Conservation (phyloP, 2,888 invertebrate species). For the Melieria crassipennis region DNA sequence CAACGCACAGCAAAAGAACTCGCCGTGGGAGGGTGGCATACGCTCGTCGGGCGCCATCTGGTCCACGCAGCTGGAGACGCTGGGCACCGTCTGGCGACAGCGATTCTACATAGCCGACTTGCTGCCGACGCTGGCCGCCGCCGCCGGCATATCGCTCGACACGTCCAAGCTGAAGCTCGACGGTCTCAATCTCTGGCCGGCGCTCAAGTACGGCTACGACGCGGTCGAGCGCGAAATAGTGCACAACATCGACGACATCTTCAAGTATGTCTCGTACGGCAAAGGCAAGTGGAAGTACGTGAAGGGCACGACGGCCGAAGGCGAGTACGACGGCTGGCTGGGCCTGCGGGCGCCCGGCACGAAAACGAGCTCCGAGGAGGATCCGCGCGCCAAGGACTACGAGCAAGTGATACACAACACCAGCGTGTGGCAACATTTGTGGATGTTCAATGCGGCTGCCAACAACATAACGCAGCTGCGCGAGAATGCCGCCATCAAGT, state of each 20-base stretch:
- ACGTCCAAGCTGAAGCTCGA: slow-evolving; percentile 67
- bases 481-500: slow-evolving; percentile 46
- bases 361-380: slow-evolving; percentile 34
- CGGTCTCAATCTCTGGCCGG: slow-evolving; percentile 76
- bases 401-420: slow-evolving; percentile 48
- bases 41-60: slow-evolving; percentile 81
- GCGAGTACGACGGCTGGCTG: slow-evolving; percentile 52
- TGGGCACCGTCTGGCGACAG: slow-evolving; percentile 71
- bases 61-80: slow-evolving; percentile 70
- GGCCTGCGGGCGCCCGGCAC: slow-evolving; percentile 39
- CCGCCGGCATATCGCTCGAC: slow-evolving; percentile 52
- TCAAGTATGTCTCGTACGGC: slow-evolving; percentile 54
- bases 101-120: slow-evolving; percentile 85
- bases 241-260: slow-evolving; percentile 76
- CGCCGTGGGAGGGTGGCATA: slow-evolving; percentile 87
- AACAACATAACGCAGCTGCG: slow-evolving; percentile 63
- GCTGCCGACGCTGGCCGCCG: slow-evolving; percentile 76
- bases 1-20: slow-evolving; percentile 73
- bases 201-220: slow-evolving; percentile 67
- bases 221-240: slow-evolving; percentile 71
- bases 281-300: slow-evolving; percentile 59
- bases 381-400: slow-evolving; percentile 48
- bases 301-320: slow-evolving; percentile 56
- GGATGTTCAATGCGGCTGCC: slow-evolving; percentile 21
- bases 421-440: slow-evolving; percentile 50